Conservation (phyloP, 2,797 vertebrate species). For the Heliangelus exortis region DNA sequence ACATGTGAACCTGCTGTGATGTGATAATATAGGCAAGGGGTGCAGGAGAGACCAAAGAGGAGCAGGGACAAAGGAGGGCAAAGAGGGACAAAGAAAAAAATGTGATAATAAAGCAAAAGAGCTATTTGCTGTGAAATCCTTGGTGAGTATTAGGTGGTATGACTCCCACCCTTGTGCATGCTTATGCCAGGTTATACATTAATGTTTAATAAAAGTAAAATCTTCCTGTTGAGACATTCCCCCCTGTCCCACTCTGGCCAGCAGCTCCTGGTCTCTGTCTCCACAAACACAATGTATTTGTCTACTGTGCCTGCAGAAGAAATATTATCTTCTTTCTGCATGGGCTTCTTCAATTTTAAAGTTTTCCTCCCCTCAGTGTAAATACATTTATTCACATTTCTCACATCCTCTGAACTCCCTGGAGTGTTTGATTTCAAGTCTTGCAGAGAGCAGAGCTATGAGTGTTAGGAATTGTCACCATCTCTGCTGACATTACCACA, state of each 20-base stretch:
- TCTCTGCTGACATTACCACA: background rate
- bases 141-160: rapidly evolving
- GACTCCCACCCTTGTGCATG: background rate
- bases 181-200: background rate
- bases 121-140: background rate
- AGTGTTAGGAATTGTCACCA: background rate
- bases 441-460: background rate
- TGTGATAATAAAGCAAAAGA: background rate
- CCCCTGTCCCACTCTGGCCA: background rate
- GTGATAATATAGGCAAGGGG: background rate
- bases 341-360: background rate
- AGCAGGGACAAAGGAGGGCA: too few species aligned
- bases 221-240: background rate
- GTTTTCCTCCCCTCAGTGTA: background rate
- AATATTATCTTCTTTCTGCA: background rate
- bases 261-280: background rate
- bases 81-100: background rate
- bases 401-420: background rate
- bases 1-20: background rate
- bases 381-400: background rate
- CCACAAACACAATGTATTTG: background rate
- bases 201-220: background rate
- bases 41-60: background rate
- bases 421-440: background rate
- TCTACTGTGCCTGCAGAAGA: background rate